Conservation (phyloP, 2,888 invertebrate genomes). For the Agrochola litura region DNA sequence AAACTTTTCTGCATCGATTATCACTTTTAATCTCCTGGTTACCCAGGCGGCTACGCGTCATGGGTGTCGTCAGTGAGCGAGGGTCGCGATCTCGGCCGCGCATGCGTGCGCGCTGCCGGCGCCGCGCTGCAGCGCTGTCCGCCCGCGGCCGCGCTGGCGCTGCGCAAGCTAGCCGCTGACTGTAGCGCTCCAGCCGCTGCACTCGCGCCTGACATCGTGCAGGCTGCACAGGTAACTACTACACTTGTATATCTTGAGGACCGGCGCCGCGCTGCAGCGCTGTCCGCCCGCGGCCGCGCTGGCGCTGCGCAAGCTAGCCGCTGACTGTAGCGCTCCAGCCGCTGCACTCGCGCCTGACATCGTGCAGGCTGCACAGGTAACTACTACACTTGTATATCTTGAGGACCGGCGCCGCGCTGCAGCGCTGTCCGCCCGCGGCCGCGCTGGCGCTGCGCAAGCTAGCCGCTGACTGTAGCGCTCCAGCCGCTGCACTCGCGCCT, state of each 20-base stretch:
- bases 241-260: too few relatives aligned
- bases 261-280: conserved; percentile 87
- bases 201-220: conserved; percentile 94
- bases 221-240: conserved; percentile 90
- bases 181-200: conserved; percentile 94
- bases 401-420: conserved; percentile 73
- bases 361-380: conserved; percentile 92
- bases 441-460: conserved; percentile 96
- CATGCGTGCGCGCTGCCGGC: conserved; percentile 85
- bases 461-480: conserved; percentile 94
- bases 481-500: conserved; percentile 94
- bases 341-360: conserved; percentile 94
- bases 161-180: conserved; percentile 96
- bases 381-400: too few relatives aligned
- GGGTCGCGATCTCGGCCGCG: conserved; percentile 76
- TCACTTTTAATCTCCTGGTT: not conserved
- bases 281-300: conserved; percentile 95
- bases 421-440: conserved; percentile 95
- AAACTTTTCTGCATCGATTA: not conserved
- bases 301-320: conserved; percentile 96
- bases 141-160: conserved; percentile 95
- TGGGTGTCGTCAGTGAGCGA: conserved; percentile 92
- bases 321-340: conserved; percentile 94
- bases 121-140: conserved; percentile 92
- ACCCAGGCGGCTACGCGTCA: conserved; percentile 94